A percentile compares a stretch with the other conserved stretches of the same genome.
phyloP scores from a whole-genome alignment of 2,888 invertebrate species.

The Xylophagus ater region DNA sequence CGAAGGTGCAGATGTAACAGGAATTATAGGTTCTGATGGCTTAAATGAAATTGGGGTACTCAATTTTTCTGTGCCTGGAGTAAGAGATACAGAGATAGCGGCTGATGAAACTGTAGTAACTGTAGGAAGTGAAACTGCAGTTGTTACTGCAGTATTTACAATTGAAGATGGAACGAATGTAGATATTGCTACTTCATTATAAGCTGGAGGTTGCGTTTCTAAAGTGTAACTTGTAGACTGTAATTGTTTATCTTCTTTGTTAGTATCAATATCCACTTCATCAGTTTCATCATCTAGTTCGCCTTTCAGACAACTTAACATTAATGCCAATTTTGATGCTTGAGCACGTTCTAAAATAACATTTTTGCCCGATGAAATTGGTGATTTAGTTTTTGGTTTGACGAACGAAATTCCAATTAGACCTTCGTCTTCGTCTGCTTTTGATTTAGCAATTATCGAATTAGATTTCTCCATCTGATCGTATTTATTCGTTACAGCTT shows the following conservation, averaged over 20 bases:
- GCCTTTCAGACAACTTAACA: conserved; percentile 34
- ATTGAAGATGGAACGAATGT: not conserved
- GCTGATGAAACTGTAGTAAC: not conserved
- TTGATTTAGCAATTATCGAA: too few relatives aligned
- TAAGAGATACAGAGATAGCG: not conserved
- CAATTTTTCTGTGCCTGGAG: conserved; percentile 2
- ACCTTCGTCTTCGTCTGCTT: conserved; percentile 24
- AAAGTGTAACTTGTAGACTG: not conserved
- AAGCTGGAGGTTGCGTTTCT: not conserved
- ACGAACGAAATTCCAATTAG: conserved; percentile 33
- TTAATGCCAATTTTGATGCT: conserved; percentile 33
- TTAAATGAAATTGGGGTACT: conserved; percentile 9
- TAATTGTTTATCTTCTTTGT: not conserved
- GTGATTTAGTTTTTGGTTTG: conserved; percentile 30
- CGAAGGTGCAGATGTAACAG: conserved; percentile 10
- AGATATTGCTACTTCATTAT: not conserved
- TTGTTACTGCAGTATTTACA: not conserved
- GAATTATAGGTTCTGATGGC: conserved; percentile 8
- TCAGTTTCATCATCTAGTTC: conserved; percentile 29
- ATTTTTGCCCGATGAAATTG: conserved; percentile 22
- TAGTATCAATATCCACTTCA: conserved; percentile 2
- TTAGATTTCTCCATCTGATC: conserved; percentile 8
- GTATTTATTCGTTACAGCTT: not conserved
- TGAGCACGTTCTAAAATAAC: conserved; percentile 29
- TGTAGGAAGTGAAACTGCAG: not conserved